Percentiles rank a stretch among this genome's conserved stretches.
phyloP scores from a whole-genome alignment of 2,113 vertebrate species.

The Sus scrofa region DNA sequence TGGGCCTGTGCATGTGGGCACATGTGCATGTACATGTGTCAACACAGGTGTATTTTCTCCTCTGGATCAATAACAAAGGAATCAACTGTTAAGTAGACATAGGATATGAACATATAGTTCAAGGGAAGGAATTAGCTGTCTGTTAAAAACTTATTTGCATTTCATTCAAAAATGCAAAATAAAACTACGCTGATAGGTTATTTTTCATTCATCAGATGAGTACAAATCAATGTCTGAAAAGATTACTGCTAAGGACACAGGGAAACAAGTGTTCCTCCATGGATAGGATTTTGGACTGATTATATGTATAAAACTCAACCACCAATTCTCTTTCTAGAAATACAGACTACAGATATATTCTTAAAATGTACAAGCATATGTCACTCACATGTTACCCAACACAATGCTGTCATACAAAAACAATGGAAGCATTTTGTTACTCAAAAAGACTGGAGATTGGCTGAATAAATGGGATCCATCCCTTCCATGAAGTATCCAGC shows the following conservation, averaged over 20 bases:
- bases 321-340: not conserved
- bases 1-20: not conserved
- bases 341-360: not conserved
- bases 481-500: not conserved
- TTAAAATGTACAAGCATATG: not conserved
- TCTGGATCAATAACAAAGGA: not conserved
- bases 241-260: not conserved
- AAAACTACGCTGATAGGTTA: not conserved
- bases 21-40: no score
- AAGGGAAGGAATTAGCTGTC: not conserved
- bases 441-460: not conserved
- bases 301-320: not conserved
- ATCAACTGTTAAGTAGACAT: no score
- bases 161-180: not conserved
- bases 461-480: accelerated
- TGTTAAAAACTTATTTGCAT: not conserved
- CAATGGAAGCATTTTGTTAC: no score
- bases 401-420: not conserved
- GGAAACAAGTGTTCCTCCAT: not conserved
- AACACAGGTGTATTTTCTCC: not conserved
- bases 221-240: not conserved
- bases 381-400: not conserved
- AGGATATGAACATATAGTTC: not conserved
- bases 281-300: not conserved
- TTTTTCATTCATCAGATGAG: not conserved